A percentile compares a stretch with the other conserved stretches of the same genome.
Conservation (phyloP, 2,797 vertebrate genomes). For the Gobio occitaniae region DNA sequence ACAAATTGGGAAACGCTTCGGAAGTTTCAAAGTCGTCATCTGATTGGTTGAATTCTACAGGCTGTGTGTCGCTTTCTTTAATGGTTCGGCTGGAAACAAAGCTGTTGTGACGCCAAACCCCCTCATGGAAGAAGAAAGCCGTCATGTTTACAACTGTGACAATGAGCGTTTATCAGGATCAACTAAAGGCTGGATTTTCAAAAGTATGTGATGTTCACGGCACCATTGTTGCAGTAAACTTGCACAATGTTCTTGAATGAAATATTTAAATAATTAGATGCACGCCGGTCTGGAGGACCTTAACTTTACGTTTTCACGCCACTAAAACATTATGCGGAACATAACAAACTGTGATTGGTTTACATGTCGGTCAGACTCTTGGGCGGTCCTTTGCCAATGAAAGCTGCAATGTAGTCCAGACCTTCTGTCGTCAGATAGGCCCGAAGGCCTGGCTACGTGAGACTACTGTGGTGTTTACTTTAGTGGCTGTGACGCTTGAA, state of each 20-base stretch:
- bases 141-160: not conserved
- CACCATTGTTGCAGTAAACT: not conserved
- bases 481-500: not conserved
- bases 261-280: not conserved
- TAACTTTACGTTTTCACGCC: not conserved
- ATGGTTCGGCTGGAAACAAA: not conserved
- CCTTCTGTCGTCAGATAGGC: not conserved
- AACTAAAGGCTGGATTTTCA: not conserved
- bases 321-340: not conserved
- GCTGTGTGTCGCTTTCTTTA: not conserved
- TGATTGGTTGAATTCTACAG: slow-evolving; percentile 1
- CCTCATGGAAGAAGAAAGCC: not conserved
- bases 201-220: not conserved
- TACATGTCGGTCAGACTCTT: not conserved
- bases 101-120: not conserved
- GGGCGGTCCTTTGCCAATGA: not conserved
- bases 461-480: not conserved
- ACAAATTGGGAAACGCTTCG: not conserved
- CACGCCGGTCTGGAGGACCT: not conserved
- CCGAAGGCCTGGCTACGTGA: not conserved
- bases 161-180: not conserved
- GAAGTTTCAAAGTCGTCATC: not conserved
- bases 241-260: no score
- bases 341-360: not conserved
- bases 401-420: not conserved